Conservation (phyloP, 2,113 vertebrate species). For the Xyliphius kryptos region DNA sequence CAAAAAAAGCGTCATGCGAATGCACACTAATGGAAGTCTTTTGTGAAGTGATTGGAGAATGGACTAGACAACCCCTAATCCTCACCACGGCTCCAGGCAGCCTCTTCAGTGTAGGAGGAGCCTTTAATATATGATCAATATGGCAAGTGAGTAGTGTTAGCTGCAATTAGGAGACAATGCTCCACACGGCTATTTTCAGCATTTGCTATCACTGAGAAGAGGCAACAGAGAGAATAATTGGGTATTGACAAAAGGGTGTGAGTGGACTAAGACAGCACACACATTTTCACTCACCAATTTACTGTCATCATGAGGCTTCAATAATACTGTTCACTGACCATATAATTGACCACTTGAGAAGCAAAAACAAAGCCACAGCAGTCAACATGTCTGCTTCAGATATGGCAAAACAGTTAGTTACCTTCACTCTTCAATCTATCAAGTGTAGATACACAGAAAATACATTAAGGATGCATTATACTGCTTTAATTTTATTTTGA, state of each 20-base stretch:
- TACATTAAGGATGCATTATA: neutral
- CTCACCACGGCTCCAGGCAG: conserved; percentile 23
- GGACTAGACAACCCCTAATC: conserved; percentile 37
- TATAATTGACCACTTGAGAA: conserved; percentile 50
- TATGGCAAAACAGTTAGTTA: conserved; percentile 24
- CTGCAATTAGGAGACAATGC: conserved; percentile 62
- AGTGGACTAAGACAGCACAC: conserved; percentile 47
- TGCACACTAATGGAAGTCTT: conserved; percentile 38
- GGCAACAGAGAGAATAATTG: conserved; percentile 62
- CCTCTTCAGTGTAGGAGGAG: conserved; percentile 21
- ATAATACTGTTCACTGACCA: conserved; percentile 62
- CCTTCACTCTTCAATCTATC: no score
- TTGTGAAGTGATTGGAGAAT: conserved; percentile 27
- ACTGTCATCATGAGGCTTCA: conserved; percentile 59
- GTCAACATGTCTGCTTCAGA: conserved; percentile 24
- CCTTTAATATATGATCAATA: conserved; percentile 55
- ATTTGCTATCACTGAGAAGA: conserved; percentile 41
- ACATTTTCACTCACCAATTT: conserved; percentile 53
- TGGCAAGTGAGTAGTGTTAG: conserved; percentile 49
- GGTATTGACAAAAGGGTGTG: conserved; percentile 63
- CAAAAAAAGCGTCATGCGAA: conserved; percentile 28
- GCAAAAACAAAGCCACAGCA: conserved; percentile 54
- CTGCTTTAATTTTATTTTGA: neutral
- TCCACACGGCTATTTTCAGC: conserved; percentile 53
- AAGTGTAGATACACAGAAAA: conserved; percentile 5